A percentile compares a stretch with the other conserved stretches of the same genome.
Evolutionary conservation across 2,113 vertebrate species (phyloP).

Genomic region (Takifugu bimaculatus): DNA sequence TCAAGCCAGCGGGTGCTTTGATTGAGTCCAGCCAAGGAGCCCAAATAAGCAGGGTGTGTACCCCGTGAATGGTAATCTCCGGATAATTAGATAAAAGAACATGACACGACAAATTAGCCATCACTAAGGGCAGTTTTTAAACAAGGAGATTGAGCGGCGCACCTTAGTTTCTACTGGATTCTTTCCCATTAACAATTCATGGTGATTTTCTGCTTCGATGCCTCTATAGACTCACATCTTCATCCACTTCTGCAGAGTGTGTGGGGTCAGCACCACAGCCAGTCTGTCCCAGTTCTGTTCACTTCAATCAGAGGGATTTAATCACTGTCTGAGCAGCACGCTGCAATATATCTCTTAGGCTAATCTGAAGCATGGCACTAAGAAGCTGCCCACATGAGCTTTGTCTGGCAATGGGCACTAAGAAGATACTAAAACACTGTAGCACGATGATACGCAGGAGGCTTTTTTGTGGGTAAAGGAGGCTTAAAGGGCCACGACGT

Average conservation of each 20-base stretch:
- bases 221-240: background rate
- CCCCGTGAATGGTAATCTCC: constrained; percentile 3
- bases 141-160: no score
- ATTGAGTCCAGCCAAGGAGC: constrained; percentile 1
- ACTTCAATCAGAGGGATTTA: constrained; percentile 70
- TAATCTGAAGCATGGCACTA: constrained; percentile 47
- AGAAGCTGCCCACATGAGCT: constrained; percentile 17
- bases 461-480: no score
- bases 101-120: background rate
- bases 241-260: background rate
- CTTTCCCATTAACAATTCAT: background rate
- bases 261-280: constrained; percentile 12
- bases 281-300: constrained; percentile 72
- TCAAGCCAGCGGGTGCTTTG: constrained; percentile 5
- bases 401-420: constrained; percentile 8
- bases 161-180: no score
- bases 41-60: constrained; percentile 12
- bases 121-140: no score
- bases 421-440: background rate
- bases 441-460: no score
- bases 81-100: constrained; percentile 16
- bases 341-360: constrained; percentile 38
- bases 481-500: no score
- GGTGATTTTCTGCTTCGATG: background rate
- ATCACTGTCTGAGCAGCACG: constrained; percentile 56